Evolutionary conservation across 2,888 invertebrate species (phyloP).

Genomic region (Monochamus alternatus): DNA sequence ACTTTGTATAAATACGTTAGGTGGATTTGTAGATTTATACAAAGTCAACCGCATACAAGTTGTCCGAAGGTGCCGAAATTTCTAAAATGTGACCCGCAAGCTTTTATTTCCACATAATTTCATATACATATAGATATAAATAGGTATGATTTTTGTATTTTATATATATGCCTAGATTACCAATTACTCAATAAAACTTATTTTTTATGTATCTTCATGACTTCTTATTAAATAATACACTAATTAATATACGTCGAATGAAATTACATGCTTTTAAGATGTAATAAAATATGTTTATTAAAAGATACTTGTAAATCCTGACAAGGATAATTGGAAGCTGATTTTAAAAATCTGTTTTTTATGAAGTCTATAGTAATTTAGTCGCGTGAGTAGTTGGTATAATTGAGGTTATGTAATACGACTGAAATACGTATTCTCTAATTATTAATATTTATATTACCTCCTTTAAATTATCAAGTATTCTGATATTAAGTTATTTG

Average conservation of each 20-base stretch:
- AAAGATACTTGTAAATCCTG: conserved; percentile 2
- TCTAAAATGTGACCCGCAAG: conserved; percentile 24
- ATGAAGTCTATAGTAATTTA: conserved; percentile 15
- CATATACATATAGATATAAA: neutral
- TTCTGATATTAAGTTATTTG: too few relatives aligned
- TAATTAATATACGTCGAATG: neutral
- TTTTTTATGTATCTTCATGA: neutral
- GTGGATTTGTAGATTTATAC: conserved; percentile 61
- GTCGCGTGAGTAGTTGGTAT: neutral
- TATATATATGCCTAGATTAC: neutral
- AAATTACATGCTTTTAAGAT: conserved; percentile 14
- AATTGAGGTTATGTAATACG: conserved; percentile 2
- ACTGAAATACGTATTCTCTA: too few relatives aligned
- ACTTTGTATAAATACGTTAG: conserved; percentile 65
- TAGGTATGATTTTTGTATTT: neutral
- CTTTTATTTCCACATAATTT: neutral
- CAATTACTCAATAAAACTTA: neutral
- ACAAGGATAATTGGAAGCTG: conserved; percentile 23
- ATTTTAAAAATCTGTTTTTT: conserved; percentile 21
- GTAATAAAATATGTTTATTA: conserved; percentile 15
- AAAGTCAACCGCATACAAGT: conserved; percentile 64
- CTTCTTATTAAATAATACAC: neutral
- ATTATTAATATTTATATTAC: too few relatives aligned
- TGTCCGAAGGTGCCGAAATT: conserved; percentile 60
- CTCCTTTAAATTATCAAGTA: too few relatives aligned